Conservation (phyloP, 2,888 invertebrate genomes). For the Meganola albula region DNA sequence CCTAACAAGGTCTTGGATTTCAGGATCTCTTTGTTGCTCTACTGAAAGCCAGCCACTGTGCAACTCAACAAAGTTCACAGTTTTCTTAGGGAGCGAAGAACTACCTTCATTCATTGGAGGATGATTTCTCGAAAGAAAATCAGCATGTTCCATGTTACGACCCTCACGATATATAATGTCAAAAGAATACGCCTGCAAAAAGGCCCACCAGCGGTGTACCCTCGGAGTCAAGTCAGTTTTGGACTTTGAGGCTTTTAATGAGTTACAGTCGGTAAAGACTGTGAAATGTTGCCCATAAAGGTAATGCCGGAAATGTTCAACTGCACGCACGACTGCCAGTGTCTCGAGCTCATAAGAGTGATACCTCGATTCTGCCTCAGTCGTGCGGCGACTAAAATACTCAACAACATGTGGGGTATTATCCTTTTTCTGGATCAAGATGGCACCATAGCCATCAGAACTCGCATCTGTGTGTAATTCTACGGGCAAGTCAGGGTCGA, state of each 20-base stretch:
- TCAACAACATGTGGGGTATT: conserved; percentile 19
- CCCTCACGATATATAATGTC: conserved; percentile 21
- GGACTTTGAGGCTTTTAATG: conserved; percentile 20
- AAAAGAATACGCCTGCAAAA: conserved; percentile 23
- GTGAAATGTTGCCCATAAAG: conserved; percentile 16
- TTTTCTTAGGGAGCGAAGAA: neutral
- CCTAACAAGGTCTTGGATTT: conserved; percentile 17
- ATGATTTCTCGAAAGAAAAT: conserved; percentile 12
- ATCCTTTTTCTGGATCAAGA: conserved; percentile 22
- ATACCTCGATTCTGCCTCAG: conserved; percentile 20
- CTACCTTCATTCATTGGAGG: conserved; percentile 20
- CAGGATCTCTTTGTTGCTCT: conserved; percentile 26
- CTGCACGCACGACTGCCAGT: conserved; percentile 23
- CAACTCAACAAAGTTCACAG: conserved; percentile 16
- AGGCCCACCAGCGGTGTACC: too few relatives aligned
- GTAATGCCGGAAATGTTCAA: neutral
- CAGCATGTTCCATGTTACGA: conserved; percentile 12
- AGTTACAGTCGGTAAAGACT: conserved; percentile 24
- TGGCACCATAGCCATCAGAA: conserved; percentile 24
- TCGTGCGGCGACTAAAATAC: conserved; percentile 26
- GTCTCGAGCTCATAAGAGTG: conserved; percentile 29
- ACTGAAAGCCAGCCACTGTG: conserved; percentile 23
- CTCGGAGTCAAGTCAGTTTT: conserved; percentile 23
- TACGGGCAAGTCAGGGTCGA: conserved; percentile 16
- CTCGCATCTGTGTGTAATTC: conserved; percentile 28